Conservation (phyloP, 2,888 invertebrate species). For the Stegana nigrithorax region DNA sequence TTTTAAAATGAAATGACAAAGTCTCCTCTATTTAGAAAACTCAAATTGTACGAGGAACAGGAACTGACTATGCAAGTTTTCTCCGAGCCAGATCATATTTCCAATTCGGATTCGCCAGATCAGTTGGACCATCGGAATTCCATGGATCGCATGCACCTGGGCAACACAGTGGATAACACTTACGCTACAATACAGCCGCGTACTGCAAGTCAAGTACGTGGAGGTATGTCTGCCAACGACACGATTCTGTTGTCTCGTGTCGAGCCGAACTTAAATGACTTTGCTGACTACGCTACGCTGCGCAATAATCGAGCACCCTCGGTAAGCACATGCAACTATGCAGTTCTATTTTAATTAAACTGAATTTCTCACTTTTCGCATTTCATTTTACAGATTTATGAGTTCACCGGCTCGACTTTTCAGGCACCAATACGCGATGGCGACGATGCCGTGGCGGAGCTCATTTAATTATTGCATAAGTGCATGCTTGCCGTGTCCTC, state of each 20-base stretch:
- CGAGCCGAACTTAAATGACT: conserved; percentile 63
- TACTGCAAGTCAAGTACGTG: conserved; percentile 54
- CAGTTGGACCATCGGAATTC: conserved; percentile 65
- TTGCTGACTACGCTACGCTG: conserved; percentile 68
- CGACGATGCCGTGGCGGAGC: conserved; percentile 68
- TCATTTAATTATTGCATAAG: conserved; percentile 54
- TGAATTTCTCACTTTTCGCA: neutral
- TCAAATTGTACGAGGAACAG: conserved; percentile 90
- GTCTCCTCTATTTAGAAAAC: conserved; percentile 72
- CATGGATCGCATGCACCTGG: conserved; percentile 64
- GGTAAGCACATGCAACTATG: too few relatives aligned
- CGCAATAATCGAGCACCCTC: conserved; percentile 68
- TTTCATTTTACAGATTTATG: conserved; percentile 58
- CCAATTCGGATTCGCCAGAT: conserved; percentile 65
- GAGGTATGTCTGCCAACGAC: conserved; percentile 13
- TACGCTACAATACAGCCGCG: conserved; percentile 69
- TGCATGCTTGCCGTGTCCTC: neutral
- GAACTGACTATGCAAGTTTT: conserved; percentile 95
- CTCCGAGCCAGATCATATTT: conserved; percentile 76
- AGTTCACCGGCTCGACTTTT: conserved; percentile 76
- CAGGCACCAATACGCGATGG: conserved; percentile 74
- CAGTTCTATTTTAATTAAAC: neutral
- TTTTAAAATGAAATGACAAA: neutral
- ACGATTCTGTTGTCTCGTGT: conserved; percentile 38
- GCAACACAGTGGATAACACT: conserved; percentile 67